Evolutionary conservation across 2,888 invertebrate genomes (phyloP).

Genomic region (Apantesis nais): DNA sequence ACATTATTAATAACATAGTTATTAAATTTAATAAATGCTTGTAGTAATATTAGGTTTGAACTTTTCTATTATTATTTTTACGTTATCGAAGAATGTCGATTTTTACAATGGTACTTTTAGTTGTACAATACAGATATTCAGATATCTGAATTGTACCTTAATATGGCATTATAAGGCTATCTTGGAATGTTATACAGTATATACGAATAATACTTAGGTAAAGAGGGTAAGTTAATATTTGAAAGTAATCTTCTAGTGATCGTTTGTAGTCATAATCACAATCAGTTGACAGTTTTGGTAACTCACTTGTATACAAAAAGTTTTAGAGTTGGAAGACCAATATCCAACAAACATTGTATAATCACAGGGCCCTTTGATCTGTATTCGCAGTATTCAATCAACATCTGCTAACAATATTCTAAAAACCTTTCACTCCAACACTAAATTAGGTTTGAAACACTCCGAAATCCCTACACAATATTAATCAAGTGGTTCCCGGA

Average conservation of each 20-base stretch:
- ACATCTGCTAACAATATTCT: conserved; percentile 2
- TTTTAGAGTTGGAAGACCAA: background rate
- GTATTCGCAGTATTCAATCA: conserved; percentile 3
- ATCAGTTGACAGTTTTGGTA: background rate
- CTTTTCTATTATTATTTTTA: background rate
- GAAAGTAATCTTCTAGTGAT: background rate
- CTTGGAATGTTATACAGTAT: background rate
- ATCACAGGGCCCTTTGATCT: conserved; percentile 1
- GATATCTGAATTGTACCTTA: too few species aligned
- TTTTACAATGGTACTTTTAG: too few species aligned
- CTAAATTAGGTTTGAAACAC: conserved; percentile 22
- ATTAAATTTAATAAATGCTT: background rate
- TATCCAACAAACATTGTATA: background rate
- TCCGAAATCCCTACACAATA: conserved; percentile 37
- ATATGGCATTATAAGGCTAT: background rate
- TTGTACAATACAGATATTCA: too few species aligned
- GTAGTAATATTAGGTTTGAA: background rate
- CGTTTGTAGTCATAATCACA: background rate
- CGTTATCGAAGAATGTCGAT: too few species aligned
- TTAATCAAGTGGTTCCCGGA: conserved; percentile 40
- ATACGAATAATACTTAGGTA: background rate
- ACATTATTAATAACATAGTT: background rate
- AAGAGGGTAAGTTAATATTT: background rate
- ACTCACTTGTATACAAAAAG: background rate
- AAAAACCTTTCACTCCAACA: conserved; percentile 13